Evolutionary conservation across 2,797 vertebrate genomes (phyloP).

Genomic region (Aplochiton taeniatus): DNA sequence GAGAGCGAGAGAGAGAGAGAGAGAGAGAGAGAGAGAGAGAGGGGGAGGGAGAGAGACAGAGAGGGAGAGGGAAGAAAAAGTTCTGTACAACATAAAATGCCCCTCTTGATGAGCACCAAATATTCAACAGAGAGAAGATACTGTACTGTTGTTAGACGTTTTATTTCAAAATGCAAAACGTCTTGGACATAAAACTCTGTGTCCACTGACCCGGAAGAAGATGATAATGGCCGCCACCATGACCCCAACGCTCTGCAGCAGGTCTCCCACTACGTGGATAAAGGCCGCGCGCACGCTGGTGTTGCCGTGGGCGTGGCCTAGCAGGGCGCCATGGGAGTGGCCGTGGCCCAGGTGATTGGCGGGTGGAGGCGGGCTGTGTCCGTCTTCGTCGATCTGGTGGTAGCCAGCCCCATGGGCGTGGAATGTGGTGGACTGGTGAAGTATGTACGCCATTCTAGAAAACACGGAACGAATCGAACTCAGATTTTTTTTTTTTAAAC

Average conservation of each 20-base stretch:
- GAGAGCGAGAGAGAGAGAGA: conserved; percentile 13
- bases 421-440: conserved; percentile 86
- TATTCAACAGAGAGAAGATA: background rate
- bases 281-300: conserved; percentile 93
- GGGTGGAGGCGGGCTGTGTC: conserved; percentile 54
- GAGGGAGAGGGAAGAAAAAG: background rate
- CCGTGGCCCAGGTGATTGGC: conserved; percentile 41
- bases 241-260: conserved; percentile 93
- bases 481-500: too few species aligned
- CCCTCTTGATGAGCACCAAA: too few species aligned
- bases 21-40: background rate
- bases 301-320: conserved; percentile 80
- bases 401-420: conserved; percentile 82
- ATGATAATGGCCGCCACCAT: conserved; percentile 90
- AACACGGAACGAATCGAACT: conserved; percentile 3
- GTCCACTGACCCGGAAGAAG: conserved; percentile 88
- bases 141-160: background rate
- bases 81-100: too few species aligned
- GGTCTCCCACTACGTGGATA: conserved; percentile 92
- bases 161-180: background rate
- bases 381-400: conserved; percentile 81
- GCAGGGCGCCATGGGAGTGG: conserved; percentile 65
- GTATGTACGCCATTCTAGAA: conserved; percentile 92
- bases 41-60: background rate
- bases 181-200: background rate